Conservation (phyloP, 2,797 vertebrate species). For the Poliocrania exsul region DNA sequence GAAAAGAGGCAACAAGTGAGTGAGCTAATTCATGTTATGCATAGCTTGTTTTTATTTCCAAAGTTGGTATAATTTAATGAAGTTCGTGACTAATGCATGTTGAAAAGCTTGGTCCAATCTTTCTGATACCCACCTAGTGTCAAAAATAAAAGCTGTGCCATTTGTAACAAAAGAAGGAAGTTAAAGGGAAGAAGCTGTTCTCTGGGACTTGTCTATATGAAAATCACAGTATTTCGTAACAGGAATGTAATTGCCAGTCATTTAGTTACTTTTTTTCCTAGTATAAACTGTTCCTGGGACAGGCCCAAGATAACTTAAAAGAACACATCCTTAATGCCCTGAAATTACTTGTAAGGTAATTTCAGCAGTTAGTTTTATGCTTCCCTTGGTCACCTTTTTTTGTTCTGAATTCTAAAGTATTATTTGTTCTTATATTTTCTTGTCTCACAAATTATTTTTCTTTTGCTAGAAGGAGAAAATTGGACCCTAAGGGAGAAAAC, state of each 20-base stretch:
- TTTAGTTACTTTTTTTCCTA: background rate
- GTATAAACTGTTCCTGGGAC: background rate
- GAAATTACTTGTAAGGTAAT: background rate
- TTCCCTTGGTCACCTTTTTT: background rate
- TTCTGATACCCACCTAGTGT: background rate
- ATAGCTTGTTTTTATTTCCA: background rate
- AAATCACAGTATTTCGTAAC: background rate
- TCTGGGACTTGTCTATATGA: background rate
- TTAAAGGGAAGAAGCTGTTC: slow-evolving; percentile 1
- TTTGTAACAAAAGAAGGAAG: slow-evolving; percentile 49
- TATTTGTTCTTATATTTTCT: background rate
- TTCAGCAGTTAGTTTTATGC: background rate
- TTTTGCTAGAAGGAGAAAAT: background rate
- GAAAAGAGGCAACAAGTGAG: slow-evolving; percentile 96
- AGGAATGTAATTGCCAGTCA: background rate
- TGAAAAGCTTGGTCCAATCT: background rate
- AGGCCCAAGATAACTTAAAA: background rate
- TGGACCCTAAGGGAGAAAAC: background rate
- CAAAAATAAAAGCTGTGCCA: slow-evolving; percentile 12
- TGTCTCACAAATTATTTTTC: background rate
- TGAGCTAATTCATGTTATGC: background rate
- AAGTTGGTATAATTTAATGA: background rate
- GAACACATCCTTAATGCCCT: background rate
- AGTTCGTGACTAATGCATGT: background rate
- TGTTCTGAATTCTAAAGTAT: background rate